phyloP scores from a whole-genome alignment of 2,113 vertebrate genomes.

The Eudyptes chrysolophus region DNA sequence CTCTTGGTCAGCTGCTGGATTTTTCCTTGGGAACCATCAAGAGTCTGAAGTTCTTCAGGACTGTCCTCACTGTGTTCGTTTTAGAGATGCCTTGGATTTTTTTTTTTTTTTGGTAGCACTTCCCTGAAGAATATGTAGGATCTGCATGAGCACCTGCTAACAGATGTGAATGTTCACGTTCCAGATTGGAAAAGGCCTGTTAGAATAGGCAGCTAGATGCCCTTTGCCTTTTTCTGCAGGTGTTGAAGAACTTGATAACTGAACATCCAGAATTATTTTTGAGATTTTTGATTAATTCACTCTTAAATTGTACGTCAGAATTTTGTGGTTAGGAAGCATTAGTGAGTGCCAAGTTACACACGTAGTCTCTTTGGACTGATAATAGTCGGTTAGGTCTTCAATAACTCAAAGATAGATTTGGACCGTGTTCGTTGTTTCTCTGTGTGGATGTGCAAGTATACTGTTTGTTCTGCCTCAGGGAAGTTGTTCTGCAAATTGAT shows the following conservation, averaged over 20 bases:
- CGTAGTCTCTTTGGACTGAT: rapidly evolving
- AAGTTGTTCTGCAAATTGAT: neutral
- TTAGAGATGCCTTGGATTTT: neutral
- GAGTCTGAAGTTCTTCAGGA: neutral
- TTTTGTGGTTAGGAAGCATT: neutral
- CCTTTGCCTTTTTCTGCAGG: neutral
- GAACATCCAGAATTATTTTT: neutral
- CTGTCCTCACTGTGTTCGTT: neutral
- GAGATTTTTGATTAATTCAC: neutral
- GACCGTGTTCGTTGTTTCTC: neutral
- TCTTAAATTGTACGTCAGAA: neutral
- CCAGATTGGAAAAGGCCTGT: neutral
- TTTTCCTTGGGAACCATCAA: neutral
- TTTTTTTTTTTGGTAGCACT: neutral
- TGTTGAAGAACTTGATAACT: neutral
- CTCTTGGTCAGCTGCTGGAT: neutral
- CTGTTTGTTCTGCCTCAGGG: neutral
- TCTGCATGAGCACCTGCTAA: neutral
- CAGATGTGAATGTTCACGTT: neutral
- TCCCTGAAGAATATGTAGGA: neutral
- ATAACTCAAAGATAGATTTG: neutral
- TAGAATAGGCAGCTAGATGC: neutral
- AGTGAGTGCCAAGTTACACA: neutral
- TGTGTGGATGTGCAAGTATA: neutral
- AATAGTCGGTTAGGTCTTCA: neutral